These are phyloP conservation scores for Neoitamus cyanurus DNA, from an alignment of 2,888 invertebrate species.

Conservation along the genomic window DNA sequence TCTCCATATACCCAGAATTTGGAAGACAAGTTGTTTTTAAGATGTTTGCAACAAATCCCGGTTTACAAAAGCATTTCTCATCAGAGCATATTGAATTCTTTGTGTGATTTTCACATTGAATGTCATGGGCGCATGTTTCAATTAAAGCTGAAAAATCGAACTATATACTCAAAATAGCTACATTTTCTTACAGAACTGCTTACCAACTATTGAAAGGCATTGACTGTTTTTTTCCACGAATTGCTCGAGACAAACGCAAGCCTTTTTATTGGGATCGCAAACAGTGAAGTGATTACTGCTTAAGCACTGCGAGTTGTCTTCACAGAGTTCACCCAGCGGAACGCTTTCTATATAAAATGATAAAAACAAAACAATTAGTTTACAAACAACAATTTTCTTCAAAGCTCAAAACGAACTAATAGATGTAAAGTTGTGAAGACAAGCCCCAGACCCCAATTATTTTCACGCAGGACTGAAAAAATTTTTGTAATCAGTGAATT, in stretches of 20 bases:
- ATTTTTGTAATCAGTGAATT: no score
- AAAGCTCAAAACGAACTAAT: conserved; percentile 46
- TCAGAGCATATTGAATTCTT: conserved; percentile 51
- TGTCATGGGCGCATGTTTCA: conserved; percentile 45
- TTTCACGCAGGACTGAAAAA: neutral
- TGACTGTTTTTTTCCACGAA: conserved; percentile 55
- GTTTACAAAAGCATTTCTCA: conserved; percentile 54
- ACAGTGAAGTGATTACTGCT: conserved; percentile 56
- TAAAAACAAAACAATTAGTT: no score
- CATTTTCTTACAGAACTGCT: conserved; percentile 4
- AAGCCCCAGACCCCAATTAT: no score
- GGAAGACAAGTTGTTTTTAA: conserved; percentile 53
- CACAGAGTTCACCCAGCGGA: conserved; percentile 57
- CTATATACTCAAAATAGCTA: neutral
- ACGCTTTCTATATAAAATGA: conserved; percentile 56
- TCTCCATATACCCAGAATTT: conserved; percentile 52
- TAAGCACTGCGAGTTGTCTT: conserved; percentile 59
- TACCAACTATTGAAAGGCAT: conserved; percentile 60
- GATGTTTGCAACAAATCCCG: conserved; percentile 51
- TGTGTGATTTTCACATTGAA: conserved; percentile 56
- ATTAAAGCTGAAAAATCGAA: conserved; percentile 37
- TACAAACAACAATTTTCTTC: no score
- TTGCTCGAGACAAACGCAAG: conserved; percentile 58
- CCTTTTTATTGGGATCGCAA: conserved; percentile 54
- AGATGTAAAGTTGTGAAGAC: no score